Conservation (phyloP, 2,888 invertebrate species). For the Pristionchus entomophagus region DNA sequence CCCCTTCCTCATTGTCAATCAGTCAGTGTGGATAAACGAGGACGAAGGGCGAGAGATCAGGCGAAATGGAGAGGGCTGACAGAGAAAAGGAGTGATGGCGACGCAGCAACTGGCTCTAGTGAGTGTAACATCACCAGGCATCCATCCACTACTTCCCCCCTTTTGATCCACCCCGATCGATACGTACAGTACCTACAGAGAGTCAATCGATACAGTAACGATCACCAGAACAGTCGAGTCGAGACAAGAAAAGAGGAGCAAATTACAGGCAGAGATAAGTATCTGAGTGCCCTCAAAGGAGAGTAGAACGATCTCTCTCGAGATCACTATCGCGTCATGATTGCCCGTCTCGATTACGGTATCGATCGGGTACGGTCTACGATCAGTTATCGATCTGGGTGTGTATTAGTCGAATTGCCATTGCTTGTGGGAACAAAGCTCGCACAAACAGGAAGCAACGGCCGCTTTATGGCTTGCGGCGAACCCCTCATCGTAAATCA, state of each 20-base stretch:
- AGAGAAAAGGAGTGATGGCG: neutral
- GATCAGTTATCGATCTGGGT: too few species aligned
- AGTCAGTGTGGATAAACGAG: slow-evolving; percentile 4
- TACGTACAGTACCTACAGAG: neutral
- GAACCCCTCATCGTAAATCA: too few species aligned
- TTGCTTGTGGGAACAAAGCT: slow-evolving; percentile 1
- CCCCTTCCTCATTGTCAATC: neutral
- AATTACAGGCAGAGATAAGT: neutral
- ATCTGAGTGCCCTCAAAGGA: slow-evolving; percentile 23
- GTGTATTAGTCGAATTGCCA: neutral
- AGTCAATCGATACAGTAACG: too few species aligned
- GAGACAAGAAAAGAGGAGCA: neutral
- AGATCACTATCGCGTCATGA: slow-evolving; percentile 24
- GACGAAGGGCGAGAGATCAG: neutral
- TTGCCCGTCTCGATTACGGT: neutral
- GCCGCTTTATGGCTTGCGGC: neutral
- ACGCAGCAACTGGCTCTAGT: neutral
- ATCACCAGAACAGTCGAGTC: neutral
- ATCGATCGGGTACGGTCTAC: neutral
- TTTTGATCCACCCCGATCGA: neutral
- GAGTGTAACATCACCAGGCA: neutral
- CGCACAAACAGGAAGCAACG: neutral
- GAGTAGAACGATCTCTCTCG: neutral
- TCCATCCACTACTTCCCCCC: neutral
- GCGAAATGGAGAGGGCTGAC: neutral